A percentile compares a stretch with the other conserved stretches of the same genome.
phyloP scores from a whole-genome alignment of 2,888 invertebrate genomes.

The Tinea pellionella region DNA sequence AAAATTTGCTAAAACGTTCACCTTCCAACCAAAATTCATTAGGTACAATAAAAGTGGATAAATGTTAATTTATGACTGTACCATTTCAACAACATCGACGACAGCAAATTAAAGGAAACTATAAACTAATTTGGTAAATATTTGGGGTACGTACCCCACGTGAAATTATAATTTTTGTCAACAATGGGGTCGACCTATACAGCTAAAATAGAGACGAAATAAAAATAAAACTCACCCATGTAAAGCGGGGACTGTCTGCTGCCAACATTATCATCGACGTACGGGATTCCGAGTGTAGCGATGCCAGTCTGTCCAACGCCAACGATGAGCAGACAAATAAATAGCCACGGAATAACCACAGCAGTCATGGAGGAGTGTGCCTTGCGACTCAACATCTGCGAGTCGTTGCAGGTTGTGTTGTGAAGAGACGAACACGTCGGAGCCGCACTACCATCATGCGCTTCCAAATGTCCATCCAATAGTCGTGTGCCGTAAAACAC shows the following conservation, averaged over 20 bases:
- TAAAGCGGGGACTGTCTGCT: conserved; percentile 92
- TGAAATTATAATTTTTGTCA: too few relatives aligned
- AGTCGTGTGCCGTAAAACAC: conserved; percentile 84
- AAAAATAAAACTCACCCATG: conserved; percentile 74
- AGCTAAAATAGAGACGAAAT: too few relatives aligned
- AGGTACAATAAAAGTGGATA: too few relatives aligned
- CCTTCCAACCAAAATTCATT: too few relatives aligned
- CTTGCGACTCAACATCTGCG: conserved; percentile 72
- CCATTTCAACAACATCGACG: too few relatives aligned
- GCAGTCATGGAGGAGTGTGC: conserved; percentile 82
- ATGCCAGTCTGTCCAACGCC: conserved; percentile 95
- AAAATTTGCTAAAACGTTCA: too few relatives aligned
- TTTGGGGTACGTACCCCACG: too few relatives aligned
- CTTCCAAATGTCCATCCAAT: conserved; percentile 56
- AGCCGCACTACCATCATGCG: conserved; percentile 42
- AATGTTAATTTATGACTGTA: too few relatives aligned
- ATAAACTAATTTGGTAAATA: too few relatives aligned
- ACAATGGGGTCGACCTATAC: too few relatives aligned
- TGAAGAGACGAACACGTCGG: conserved; percentile 35
- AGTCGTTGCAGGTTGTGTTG: conserved; percentile 67
- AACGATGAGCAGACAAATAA: conserved; percentile 86
- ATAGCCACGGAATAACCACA: conserved; percentile 88
- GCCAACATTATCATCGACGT: conserved; percentile 94
- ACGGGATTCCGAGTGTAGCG: conserved; percentile 91
- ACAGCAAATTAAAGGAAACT: too few relatives aligned